These are phyloP conservation scores for Reinhardtius hippoglossoides DNA, from an alignment of 2,113 vertebrate genomes.

Conservation along the genomic window DNA sequence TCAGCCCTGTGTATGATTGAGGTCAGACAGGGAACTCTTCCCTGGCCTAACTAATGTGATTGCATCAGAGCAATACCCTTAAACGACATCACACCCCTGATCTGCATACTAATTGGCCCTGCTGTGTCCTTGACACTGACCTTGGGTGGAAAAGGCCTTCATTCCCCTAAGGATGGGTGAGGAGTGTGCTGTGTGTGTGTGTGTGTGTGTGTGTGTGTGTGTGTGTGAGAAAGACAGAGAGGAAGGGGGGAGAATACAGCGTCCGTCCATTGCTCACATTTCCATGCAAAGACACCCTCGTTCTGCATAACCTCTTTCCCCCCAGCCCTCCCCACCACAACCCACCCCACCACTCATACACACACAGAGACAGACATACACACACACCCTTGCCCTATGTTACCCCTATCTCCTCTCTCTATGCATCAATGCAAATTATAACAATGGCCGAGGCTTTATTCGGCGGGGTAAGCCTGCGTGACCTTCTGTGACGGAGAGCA, in stretches of 20 bases:
- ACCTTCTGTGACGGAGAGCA: constrained; percentile 81
- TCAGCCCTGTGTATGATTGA: constrained; percentile 88
- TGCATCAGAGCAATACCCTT: constrained; percentile 97
- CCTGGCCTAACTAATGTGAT: constrained; percentile 94
- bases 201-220: neutral
- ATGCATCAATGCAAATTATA: constrained; percentile 86
- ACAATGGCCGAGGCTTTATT: constrained; percentile 82
- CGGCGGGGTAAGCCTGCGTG: constrained; percentile 81
- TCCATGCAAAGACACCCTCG: constrained; percentile 76
- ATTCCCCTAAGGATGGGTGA: constrained; percentile 79
- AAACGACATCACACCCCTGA: constrained; percentile 89
- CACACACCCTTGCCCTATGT: constrained; percentile 28
- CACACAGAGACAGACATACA: constrained; percentile 29
- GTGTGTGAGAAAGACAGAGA: neutral
- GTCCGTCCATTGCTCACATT: constrained; percentile 80
- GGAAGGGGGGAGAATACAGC: constrained; percentile 79
- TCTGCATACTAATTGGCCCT: constrained; percentile 95
- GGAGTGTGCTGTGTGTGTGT: constrained; percentile 8
- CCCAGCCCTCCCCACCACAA: constrained; percentile 28
- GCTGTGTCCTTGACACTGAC: constrained; percentile 90
- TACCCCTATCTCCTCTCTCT: constrained; percentile 72
- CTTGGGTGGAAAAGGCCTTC: constrained; percentile 84
- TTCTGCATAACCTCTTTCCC: constrained; percentile 71
- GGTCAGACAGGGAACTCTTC: constrained; percentile 90
- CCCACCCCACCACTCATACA: constrained; percentile 1